Conservation (phyloP, 2,888 invertebrate species). For the Hanleya hanleyi region DNA sequence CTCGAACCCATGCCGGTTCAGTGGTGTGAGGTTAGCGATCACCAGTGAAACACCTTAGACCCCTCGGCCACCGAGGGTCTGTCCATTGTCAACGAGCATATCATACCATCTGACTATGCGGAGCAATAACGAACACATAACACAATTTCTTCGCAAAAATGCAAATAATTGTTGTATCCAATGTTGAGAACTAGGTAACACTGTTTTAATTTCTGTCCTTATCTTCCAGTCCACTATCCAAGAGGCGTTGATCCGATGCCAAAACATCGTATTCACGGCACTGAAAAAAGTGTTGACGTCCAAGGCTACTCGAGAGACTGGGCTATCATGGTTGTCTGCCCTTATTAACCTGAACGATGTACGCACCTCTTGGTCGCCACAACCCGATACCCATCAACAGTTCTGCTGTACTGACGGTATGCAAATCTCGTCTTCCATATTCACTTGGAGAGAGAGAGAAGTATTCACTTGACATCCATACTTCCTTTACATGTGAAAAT, state of each 20-base stretch:
- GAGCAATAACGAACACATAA: too few species aligned
- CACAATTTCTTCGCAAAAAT: too few species aligned
- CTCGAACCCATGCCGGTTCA: too few species aligned
- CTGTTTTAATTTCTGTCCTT: too few species aligned
- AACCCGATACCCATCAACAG: constrained; percentile 19
- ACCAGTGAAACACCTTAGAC: too few species aligned
- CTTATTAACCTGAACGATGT: constrained; percentile 33
- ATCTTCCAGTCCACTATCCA: constrained; percentile 24
- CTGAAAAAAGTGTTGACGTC: constrained; percentile 27
- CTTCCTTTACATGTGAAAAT: too few species aligned
- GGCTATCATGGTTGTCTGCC: constrained; percentile 31
- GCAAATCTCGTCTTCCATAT: not conserved
- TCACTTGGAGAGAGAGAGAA: not conserved
- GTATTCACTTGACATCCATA: not conserved
- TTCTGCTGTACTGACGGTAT: constrained; percentile 34
- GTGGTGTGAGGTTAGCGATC: too few species aligned
- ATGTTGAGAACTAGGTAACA: too few species aligned
- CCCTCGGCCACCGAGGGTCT: too few species aligned
- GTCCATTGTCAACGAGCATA: too few species aligned
- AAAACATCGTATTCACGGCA: constrained; percentile 22
- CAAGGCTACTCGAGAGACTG: constrained; percentile 24
- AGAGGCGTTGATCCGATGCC: constrained; percentile 19
- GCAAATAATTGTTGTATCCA: too few species aligned
- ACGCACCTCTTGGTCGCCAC: constrained; percentile 15
- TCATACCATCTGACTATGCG: too few species aligned